A percentile compares a stretch with the other conserved stretches of the same genome.
phyloP scores from a whole-genome alignment of 2,797 vertebrate genomes.

The Passerculus sandwichensis region DNA sequence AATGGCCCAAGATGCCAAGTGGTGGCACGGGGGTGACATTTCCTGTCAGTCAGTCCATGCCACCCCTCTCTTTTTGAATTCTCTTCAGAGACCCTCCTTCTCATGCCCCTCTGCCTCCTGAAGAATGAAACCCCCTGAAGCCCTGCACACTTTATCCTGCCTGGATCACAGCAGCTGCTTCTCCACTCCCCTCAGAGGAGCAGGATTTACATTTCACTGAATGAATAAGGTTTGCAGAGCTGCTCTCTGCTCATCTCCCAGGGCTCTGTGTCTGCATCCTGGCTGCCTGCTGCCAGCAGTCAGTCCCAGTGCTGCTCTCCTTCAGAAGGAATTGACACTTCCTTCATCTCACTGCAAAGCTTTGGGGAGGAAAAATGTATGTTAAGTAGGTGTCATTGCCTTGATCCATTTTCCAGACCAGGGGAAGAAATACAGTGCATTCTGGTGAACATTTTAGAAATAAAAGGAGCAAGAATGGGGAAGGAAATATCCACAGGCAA shows the following conservation, averaged over 20 bases:
- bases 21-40: neutral
- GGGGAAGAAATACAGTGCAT: neutral
- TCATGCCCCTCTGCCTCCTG: neutral
- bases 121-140: neutral
- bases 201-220: conserved; percentile 9
- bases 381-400: neutral
- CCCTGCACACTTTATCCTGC: neutral
- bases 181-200: neutral
- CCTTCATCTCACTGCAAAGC: neutral
- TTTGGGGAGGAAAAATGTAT: neutral
- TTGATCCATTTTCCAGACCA: conserved; percentile 8
- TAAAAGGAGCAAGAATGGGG: neutral
- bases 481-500: neutral
- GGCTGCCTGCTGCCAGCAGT: neutral
- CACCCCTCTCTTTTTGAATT: neutral
- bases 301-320: neutral
- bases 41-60: neutral
- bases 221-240: neutral
- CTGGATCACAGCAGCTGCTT: neutral
- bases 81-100: neutral
- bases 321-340: conserved; percentile 9
- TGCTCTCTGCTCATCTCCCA: neutral
- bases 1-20: neutral
- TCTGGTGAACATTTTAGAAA: neutral
- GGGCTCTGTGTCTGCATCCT: neutral